A percentile compares a stretch with the other conserved stretches of the same genome.
phyloP scores from a whole-genome alignment of 1,140 invertebrate genomes.

The Platyscapa corneri region DNA sequence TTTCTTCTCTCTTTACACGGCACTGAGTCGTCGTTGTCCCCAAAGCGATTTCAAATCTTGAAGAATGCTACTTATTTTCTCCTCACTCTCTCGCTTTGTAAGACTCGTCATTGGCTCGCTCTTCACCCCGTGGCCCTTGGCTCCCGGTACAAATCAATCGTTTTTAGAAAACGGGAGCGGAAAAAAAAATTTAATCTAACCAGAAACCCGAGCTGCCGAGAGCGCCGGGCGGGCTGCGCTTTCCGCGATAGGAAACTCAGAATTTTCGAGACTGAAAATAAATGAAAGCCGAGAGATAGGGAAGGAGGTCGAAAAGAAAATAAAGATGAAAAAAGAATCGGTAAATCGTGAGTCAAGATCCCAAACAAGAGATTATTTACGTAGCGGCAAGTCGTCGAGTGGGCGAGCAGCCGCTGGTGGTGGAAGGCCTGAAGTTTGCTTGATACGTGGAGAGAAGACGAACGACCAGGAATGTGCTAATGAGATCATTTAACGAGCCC shows the following conservation, averaged over 20 bases:
- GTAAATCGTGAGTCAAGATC: constrained; percentile 33
- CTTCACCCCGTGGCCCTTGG: neutral
- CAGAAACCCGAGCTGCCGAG: neutral
- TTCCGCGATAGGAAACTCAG: neutral
- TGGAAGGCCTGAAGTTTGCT: constrained; percentile 60
- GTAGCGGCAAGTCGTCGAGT: constrained; percentile 63
- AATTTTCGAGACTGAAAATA: neutral
- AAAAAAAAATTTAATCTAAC: constrained; percentile 12
- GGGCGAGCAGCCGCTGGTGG: constrained; percentile 48
- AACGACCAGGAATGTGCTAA: constrained; percentile 72
- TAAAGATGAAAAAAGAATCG: constrained; percentile 13
- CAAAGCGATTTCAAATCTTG: constrained; percentile 34
- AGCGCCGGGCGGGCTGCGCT: neutral
- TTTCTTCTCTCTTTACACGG: neutral
- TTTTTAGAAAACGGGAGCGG: neutral
- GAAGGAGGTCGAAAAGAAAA: neutral
- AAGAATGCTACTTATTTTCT: constrained; percentile 47
- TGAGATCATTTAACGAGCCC: constrained; percentile 71
- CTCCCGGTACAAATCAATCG: constrained; percentile 14
- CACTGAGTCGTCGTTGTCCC: neutral
- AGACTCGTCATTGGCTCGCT: neutral
- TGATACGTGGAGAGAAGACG: constrained; percentile 67
- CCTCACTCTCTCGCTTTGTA: neutral
- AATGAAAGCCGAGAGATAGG: neutral
- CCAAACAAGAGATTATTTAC: constrained; percentile 66